Evolutionary conservation across 1,140 invertebrate species (phyloP).

Genomic region (Scylla paramamosain): DNA sequence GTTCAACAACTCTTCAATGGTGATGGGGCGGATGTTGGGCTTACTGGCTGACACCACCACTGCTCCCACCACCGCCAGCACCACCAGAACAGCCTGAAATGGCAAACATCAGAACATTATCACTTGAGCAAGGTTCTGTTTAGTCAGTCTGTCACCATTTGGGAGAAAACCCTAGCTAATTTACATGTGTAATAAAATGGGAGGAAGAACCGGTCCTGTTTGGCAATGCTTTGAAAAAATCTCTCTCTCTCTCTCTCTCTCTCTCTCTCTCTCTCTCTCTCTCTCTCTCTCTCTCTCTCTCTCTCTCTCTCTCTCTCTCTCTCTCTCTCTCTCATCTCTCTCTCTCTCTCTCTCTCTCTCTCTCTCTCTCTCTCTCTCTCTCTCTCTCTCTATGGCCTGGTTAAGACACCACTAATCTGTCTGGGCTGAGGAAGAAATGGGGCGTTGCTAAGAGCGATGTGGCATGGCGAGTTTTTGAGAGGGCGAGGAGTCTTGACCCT

Average conservation of each 20-base stretch:
- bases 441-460: not conserved
- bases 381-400: not conserved
- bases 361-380: too few species aligned
- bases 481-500: not conserved
- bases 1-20: slow-evolving; percentile 34
- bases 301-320: too few species aligned
- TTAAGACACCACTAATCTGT: not conserved
- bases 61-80: slow-evolving; percentile 34
- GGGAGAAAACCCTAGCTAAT: not conserved
- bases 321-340: too few species aligned
- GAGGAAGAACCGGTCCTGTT: too few species aligned
- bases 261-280: too few species aligned
- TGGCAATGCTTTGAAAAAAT: too few species aligned
- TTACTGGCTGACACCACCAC: not conserved
- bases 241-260: too few species aligned
- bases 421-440: not conserved
- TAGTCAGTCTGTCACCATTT: not conserved
- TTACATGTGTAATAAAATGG: not conserved
- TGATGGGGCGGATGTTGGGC: not conserved
- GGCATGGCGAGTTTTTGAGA: not conserved
- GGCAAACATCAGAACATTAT: not conserved
- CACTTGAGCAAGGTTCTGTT: not conserved
- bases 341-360: too few species aligned
- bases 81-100: not conserved
- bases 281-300: too few species aligned